Evolutionary conservation across 2,797 vertebrate species (phyloP).

Genomic region (Ibycter americanus): DNA sequence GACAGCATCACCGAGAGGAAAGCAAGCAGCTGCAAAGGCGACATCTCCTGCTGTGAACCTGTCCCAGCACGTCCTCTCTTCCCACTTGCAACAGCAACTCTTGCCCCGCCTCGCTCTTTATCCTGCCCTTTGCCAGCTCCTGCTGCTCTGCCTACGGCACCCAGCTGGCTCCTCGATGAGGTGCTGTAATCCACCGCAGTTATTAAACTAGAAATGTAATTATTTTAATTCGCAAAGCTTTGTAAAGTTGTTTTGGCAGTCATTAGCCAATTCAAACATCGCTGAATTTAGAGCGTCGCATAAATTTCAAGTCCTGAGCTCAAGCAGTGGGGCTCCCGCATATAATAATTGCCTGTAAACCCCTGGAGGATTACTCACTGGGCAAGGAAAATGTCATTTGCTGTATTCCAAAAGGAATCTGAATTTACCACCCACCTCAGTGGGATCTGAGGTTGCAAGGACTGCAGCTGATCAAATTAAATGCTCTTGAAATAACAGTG

Average conservation of each 20-base stretch:
- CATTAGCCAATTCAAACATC: neutral
- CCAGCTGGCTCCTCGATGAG: neutral
- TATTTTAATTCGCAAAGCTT: neutral
- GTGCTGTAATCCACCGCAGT: neutral
- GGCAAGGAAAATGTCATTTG: neutral
- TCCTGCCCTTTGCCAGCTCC: neutral
- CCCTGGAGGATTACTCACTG: neutral
- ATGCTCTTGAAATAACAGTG: accelerated
- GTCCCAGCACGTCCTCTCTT: neutral
- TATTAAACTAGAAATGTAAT: neutral
- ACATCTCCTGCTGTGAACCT: accelerated
- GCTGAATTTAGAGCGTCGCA: accelerated
- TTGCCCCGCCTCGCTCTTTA: neutral
- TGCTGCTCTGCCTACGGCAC: neutral
- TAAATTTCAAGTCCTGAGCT: neutral
- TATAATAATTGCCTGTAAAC: neutral
- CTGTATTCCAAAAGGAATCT: neutral
- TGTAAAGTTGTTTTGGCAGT: neutral
- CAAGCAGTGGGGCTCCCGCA: accelerated
- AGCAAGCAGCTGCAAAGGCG: neutral
- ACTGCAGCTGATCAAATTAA: neutral
- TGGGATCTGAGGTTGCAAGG: neutral
- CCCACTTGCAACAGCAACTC: neutral
- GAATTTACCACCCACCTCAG: neutral
- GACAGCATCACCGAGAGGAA: neutral